Conservation (phyloP, 2,113 vertebrate species). For the Lagopus leucura region DNA sequence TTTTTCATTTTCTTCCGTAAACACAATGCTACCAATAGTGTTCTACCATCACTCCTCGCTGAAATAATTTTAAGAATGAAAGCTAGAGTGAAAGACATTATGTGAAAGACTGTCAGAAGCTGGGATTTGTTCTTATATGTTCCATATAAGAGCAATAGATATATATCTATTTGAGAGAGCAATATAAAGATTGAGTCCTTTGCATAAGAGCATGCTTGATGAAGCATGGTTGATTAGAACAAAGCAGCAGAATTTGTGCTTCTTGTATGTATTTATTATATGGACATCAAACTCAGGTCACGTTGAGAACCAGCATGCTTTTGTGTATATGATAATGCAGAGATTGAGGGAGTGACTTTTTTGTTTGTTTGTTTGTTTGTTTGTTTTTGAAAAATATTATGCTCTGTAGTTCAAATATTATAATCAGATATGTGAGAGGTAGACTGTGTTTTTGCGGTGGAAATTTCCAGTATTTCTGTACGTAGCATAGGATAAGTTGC, state of each 20-base stretch:
- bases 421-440: background rate
- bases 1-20: conserved; percentile 13
- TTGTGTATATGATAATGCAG: background rate
- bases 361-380: background rate
- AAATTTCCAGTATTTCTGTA: too few species aligned
- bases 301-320: background rate
- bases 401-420: background rate
- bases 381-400: background rate
- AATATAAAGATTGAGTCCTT: background rate
- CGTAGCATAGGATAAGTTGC: too few species aligned
- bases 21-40: too few species aligned
- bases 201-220: background rate
- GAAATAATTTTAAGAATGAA: background rate
- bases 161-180: background rate
- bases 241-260: background rate
- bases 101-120: background rate
- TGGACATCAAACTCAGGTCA: background rate
- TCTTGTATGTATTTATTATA: background rate
- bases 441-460: too few species aligned
- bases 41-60: too few species aligned
- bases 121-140: rapidly evolving
- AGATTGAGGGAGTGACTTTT: background rate
- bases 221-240: background rate
- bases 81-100: background rate
- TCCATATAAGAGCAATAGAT: too few species aligned